Evolutionary conservation across 1,140 invertebrate species (phyloP).

Genomic region (Halyomorpha halys): DNA sequence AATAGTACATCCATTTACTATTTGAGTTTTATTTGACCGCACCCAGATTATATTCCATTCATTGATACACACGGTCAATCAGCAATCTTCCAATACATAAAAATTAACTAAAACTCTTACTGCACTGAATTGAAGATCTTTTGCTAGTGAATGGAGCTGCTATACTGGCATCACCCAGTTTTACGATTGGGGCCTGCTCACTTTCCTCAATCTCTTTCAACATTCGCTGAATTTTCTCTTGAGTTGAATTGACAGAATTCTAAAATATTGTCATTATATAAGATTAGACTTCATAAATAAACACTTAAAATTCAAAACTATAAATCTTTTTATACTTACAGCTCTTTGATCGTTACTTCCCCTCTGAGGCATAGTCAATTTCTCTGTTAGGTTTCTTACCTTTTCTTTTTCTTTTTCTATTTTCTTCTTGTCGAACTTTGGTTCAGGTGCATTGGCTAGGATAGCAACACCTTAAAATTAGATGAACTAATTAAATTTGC

Average conservation of each 20-base stretch:
- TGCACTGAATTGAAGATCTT: slow-evolving; percentile 91
- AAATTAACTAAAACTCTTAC: slow-evolving; percentile 58
- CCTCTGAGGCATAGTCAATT: slow-evolving; percentile 15
- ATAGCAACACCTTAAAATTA: slow-evolving; percentile 65
- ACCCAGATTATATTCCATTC: too few relatives aligned
- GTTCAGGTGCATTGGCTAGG: slow-evolving; percentile 74
- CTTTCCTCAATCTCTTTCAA: slow-evolving; percentile 87
- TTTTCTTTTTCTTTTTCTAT: slow-evolving; percentile 33
- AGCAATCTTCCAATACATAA: too few relatives aligned
- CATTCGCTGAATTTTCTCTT: slow-evolving; percentile 54
- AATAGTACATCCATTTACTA: too few relatives aligned
- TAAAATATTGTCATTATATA: slow-evolving; percentile 6
- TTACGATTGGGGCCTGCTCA: slow-evolving; percentile 77
- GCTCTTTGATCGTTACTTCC: slow-evolving; percentile 27
- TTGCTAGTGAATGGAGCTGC: slow-evolving; percentile 98
- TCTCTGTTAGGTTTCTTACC: slow-evolving; percentile 33
- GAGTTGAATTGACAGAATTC: slow-evolving; percentile 27
- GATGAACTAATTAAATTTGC: too few relatives aligned
- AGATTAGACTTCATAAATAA: background rate
- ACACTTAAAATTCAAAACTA: background rate
- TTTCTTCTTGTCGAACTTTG: slow-evolving; percentile 35
- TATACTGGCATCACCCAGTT: slow-evolving; percentile 96
- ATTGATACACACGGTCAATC: too few relatives aligned
- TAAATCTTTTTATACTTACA: slow-evolving; percentile 19
- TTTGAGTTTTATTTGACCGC: too few relatives aligned